Percentiles rank a stretch among this genome's conserved stretches.
Evolutionary conservation across 2,888 invertebrate species (phyloP).

Genomic region (Dryomyza anilis): DNA sequence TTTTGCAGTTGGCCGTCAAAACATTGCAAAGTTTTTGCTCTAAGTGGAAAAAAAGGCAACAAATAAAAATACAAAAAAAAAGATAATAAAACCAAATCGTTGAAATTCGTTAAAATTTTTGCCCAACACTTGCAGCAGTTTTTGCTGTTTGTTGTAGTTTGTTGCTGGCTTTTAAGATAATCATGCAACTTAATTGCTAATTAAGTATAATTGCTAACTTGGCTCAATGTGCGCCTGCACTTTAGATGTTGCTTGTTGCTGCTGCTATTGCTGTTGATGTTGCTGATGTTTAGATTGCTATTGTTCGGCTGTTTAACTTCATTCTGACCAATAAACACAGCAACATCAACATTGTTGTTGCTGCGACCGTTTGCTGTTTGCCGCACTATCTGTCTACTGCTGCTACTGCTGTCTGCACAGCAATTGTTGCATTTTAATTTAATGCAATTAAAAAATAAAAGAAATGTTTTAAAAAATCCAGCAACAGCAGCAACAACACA

Average conservation of each 20-base stretch:
- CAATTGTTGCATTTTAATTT: conserved; percentile 11
- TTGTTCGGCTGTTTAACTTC: conserved; percentile 4
- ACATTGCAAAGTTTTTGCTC: background rate
- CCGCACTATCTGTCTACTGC: background rate
- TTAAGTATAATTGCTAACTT: conserved; percentile 32
- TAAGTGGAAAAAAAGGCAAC: background rate
- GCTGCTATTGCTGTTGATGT: background rate
- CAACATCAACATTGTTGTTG: background rate
- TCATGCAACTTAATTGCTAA: conserved; percentile 34
- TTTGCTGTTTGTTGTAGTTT: conserved; percentile 21
- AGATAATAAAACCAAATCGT: too few relatives aligned
- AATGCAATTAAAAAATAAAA: conserved; percentile 14
- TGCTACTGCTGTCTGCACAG: background rate
- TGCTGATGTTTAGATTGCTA: background rate
- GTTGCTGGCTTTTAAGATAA: conserved; percentile 30
- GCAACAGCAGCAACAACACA: background rate
- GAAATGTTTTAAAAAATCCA: background rate
- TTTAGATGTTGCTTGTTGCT: conserved; percentile 21
- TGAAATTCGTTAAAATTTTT: conserved; percentile 12
- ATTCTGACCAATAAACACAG: conserved; percentile 16
- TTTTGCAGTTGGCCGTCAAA: too few relatives aligned
- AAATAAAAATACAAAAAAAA: background rate
- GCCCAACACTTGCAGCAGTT: conserved; percentile 21
- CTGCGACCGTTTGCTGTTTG: background rate
- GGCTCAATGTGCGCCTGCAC: conserved; percentile 23